Evolutionary conservation across 2,797 vertebrate species (phyloP).

Genomic region (Salarias fasciatus): DNA sequence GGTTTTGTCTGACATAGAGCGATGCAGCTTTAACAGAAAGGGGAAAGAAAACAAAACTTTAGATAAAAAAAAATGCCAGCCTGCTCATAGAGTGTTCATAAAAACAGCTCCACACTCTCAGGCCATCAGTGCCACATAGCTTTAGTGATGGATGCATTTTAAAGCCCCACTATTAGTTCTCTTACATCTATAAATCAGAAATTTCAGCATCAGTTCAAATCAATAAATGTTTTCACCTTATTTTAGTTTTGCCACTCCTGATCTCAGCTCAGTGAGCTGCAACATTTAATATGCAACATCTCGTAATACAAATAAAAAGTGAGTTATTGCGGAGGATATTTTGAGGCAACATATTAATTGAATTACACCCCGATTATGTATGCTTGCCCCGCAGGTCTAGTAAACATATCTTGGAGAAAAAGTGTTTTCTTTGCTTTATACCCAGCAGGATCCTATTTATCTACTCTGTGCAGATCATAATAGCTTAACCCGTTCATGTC

Average conservation of each 20-base stretch:
- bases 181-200: slow-evolving; percentile 65
- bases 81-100: slow-evolving; percentile 77
- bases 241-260: slow-evolving; percentile 31
- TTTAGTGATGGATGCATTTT: slow-evolving; percentile 76
- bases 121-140: slow-evolving; percentile 69
- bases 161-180: slow-evolving; percentile 62
- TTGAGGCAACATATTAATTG: slow-evolving; percentile 64
- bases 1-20: slow-evolving; percentile 71
- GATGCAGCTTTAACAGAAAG: slow-evolving; percentile 69
- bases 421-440: slow-evolving; percentile 35
- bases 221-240: slow-evolving; percentile 60
- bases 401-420: slow-evolving; percentile 56
- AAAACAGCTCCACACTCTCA: slow-evolving; percentile 71
- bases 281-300: slow-evolving; percentile 49
- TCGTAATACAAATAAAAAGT: slow-evolving; percentile 52
- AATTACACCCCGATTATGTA: slow-evolving; percentile 65
- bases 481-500: slow-evolving; percentile 47
- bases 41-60: too few relatives aligned
- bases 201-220: slow-evolving; percentile 60
- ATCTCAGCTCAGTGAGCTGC: slow-evolving; percentile 52
- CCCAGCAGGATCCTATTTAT: slow-evolving; percentile 56
- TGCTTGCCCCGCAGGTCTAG: slow-evolving; percentile 51
- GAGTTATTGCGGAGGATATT: slow-evolving; percentile 50
- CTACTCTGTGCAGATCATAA: slow-evolving; percentile 55
- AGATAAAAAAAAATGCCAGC: slow-evolving; percentile 51